Base-by-base conservation (phyloP, 2,888 invertebrate genomes). In the Alloscopus bannaensis region DNA sequence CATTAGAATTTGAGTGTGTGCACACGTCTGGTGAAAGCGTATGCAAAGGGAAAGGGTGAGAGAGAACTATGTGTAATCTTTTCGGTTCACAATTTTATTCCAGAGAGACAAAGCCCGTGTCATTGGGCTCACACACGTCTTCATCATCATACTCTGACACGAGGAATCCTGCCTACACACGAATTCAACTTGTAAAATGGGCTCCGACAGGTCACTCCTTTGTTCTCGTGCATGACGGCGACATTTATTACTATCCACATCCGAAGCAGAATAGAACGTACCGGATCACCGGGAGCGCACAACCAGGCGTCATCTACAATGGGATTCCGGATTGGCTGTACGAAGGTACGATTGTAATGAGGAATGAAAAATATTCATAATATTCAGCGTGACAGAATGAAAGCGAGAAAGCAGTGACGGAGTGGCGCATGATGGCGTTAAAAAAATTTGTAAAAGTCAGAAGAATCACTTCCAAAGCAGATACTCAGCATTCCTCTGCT, bases 281-380 rank as follows among this genome's bases (percentile, higher is more conserved):
- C 88, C 90, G 93, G 84, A 92, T 95, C 84, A 95, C 95, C 6
- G 91, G 91, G 79, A 92, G 92, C 64, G 94, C 94, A 88, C 84
- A 88, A 79, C 87, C 87, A 4, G 90, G 89, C 0, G 89, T 92
- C 1, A 89, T 95, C 60, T 94, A 92, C 88, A 96, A 96, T 87
- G 96, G 96, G 0, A 91, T 95, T 1, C 94, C 96, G 0, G 96
- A 97, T 88, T 97, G 96, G 93, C 90, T 96, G 0, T 97, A 97
- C 88, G 95, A 95, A 90, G 90, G 90, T 89, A 85, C n/a, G 52
- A 20, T 26, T n/a, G 4, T 60, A n/a, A n/a, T n/a, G n/a, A n/a
- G n/a, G n/a, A n/a, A n/a, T n/a, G n/a, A n/a, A n/a, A n/a, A n/a
- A n/a, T n/a, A n/a, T n/a, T n/a, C n/a, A n/a, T n/a, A n/a, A n/a